Base-by-base conservation (phyloP, 2,888 invertebrate species). In the Pediacus dermestoides region DNA sequence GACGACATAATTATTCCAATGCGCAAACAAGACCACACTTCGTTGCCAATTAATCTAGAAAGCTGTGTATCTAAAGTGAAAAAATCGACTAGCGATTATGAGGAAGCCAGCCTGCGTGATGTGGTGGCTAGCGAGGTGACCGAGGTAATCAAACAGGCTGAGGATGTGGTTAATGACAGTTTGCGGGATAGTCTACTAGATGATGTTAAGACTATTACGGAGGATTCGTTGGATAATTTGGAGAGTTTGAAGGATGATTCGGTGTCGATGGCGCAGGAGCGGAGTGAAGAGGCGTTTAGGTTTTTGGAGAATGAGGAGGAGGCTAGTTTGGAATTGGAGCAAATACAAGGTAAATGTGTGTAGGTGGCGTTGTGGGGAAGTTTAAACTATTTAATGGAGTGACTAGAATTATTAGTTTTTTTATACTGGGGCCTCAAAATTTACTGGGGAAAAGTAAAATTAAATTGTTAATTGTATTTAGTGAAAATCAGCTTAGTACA, bases 1-100 rank as follows among this genome's bases (percentile, higher is more conserved):
- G 70, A 70, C 10, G 70, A 70, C 42, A 58, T 66, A 35, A 64
- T 68, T 16, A 67, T 70, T 26, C 68, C 68, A 2, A 64, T 60
- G 35, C 52, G 68, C 34, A 69, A 69, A 49, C 66, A 68, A 32
- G 69, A 69, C 46, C 69, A 69, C 42, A 60, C 68, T 11, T 51
- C 67, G 2, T 55, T 60, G 34, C 47, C 56, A 39, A 69, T 68
- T 13, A 58, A 68, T 48, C 51, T 68, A 27, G 59, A 63, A 36
- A 50, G 48, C 13, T n/a, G n/a, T n/a, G 63, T 61, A 16, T 13
- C 11, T 7, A 28, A 8, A 9, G 4, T 4, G 3, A 13, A 11
- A n/a, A 28, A 13, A n/a, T 47, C 47, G 1, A 35, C 38, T 2
- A 37, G 41, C 11, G 50, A 50, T 33, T 50, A 45, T 26, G 49